Evolutionary conservation across 2,888 invertebrate genomes (phyloP), one percentile per base, ranked within the genome.

Genomic region (Epiblema foenella): DNA sequence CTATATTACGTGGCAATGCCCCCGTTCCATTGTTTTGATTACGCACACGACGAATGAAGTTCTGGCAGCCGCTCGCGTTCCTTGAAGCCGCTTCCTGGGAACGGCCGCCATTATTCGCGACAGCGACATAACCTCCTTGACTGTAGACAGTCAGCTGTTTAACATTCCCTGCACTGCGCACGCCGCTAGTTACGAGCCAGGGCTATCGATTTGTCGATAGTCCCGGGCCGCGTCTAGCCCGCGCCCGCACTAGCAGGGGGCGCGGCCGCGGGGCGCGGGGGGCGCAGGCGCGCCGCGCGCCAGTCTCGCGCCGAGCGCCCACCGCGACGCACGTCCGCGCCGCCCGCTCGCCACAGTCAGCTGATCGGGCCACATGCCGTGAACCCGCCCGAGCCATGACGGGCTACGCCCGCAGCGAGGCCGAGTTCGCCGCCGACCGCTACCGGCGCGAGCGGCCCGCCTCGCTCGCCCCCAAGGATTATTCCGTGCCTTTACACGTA

Each of bases 401-500:
- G 90, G 92, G 92, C 90, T 92, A 93, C 87, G 91, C 93, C 88
- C 90, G 91, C 84, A 87, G 90, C 89, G 89, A 91, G 84, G 83
- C 89, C 85, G 88, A 90, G 89, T 87, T 91, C 92, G 87, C 92
- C 91, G 88, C 86, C 83, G 90, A 91, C 80, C 89, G 91, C 83
- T 91, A 87, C 83, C 89, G 90, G 79, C 87, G 90, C 85, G 89
- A 91, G 84, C 91, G 89, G 85, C 90, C 91, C 76, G 89, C 90
- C 84, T 88, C 90, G 85, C 89, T 92, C 81, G 93, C 94, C 81
- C 95, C 95, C 88, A 97, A 97, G 94, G 97, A 97, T 90, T 97
- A 97, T 93, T 96, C 96, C 89, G 95, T 97, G 90, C 97, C 97
- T 84, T 94, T 97, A 88, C 97, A 97, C 94, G 97, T 97, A 89